These are phyloP conservation scores for Liposcelis brunnea DNA, from an alignment of 2,888 invertebrate genomes.

Conservation along the genomic window DNA sequence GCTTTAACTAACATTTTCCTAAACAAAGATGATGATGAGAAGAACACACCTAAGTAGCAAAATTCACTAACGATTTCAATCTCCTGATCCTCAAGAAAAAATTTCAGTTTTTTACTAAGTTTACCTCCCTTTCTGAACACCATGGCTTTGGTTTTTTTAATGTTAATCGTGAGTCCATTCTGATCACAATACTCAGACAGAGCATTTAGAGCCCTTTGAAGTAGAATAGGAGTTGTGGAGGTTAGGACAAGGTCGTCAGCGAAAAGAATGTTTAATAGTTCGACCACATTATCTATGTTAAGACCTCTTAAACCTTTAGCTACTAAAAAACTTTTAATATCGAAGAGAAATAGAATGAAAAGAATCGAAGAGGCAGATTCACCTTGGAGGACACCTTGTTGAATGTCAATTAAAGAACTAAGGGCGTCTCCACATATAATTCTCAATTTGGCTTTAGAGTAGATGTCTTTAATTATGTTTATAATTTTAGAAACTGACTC, in stretches of 20 bases:
- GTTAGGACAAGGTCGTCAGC: conserved; percentile 13
- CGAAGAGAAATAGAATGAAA: conserved; percentile 13
- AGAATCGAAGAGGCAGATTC: conserved; percentile 12
- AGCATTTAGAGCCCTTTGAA: conserved; percentile 6
- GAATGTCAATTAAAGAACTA: conserved; percentile 13
- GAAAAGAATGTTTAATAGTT: conserved; percentile 11
- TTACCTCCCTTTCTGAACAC: conserved; percentile 11
- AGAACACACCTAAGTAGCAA: too few species aligned
- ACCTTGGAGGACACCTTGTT: conserved; percentile 14
- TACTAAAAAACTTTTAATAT: conserved; percentile 14
- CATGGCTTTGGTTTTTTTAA: conserved; percentile 15
- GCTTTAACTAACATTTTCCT: too few species aligned
- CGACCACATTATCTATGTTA: conserved; percentile 9
- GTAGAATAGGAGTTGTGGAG: conserved; percentile 3
- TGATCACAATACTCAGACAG: conserved; percentile 10
- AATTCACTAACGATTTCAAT: conserved; percentile 10
- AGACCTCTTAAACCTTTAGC: conserved; percentile 9
- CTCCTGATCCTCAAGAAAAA: conserved; percentile 1
- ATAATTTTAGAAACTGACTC: conserved; percentile 16
- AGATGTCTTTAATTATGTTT: conserved; percentile 11
- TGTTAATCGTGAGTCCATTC: conserved; percentile 12
- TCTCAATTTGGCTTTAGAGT: too few species aligned
- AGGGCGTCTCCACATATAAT: neutral
- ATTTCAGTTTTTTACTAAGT: neutral
- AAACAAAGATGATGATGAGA: too few species aligned